These are phyloP conservation scores for Phaedon cochleariae DNA, from an alignment of 2,888 invertebrate species.

Conservation along the genomic window DNA sequence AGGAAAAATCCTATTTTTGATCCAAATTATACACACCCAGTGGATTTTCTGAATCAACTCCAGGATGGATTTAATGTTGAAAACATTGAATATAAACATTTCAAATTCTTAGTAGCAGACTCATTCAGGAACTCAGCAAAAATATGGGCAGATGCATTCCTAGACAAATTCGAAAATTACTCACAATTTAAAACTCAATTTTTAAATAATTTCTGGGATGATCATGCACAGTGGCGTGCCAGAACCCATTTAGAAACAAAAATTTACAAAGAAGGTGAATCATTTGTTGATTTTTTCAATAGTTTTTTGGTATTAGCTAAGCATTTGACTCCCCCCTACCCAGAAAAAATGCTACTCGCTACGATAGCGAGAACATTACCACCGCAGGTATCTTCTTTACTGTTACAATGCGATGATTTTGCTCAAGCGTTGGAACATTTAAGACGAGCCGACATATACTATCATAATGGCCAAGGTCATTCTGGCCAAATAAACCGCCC, in stretches of 20 bases:
- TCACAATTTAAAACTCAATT: no score
- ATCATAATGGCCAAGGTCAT: neutral
- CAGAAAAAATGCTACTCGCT: neutral
- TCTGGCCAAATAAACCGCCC: neutral
- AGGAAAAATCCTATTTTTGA: neutral
- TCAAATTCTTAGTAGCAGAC: neutral
- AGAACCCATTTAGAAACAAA: neutral
- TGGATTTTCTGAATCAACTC: conserved; percentile 1
- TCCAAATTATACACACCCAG: neutral
- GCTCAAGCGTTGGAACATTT: neutral
- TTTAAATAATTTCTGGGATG: neutral
- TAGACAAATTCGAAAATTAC: neutral
- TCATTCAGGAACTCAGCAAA: neutral
- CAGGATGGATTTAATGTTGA: conserved; percentile 4
- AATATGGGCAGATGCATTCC: neutral
- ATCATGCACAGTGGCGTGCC: neutral
- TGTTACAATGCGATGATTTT: conserved; percentile 1
- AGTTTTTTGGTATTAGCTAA: neutral
- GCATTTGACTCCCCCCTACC: no score
- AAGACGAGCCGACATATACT: neutral
- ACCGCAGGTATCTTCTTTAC: neutral
- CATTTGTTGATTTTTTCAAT: neutral
- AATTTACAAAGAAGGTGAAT: neutral
- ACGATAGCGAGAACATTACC: neutral
- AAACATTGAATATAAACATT: conserved; percentile 2